A percentile compares a stretch with the other conserved stretches of the same genome.
Conservation (phyloP, 1,140 invertebrate genomes). For the Drosophila ogumai region DNA sequence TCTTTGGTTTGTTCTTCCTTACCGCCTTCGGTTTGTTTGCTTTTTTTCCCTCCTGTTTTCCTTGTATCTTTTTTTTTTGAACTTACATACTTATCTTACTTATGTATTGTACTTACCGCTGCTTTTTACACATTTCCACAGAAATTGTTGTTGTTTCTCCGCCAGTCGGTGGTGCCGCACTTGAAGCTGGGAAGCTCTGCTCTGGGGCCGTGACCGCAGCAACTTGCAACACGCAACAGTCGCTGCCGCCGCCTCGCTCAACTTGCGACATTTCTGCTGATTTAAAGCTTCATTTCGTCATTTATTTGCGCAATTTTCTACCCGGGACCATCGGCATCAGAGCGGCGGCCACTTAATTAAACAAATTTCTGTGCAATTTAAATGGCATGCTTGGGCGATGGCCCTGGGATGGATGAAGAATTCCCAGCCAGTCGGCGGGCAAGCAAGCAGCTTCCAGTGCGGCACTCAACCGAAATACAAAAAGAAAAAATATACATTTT, state of each 20-base stretch:
- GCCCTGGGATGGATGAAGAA: slow-evolving; percentile 26
- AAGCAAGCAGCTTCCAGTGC: slow-evolving; percentile 57
- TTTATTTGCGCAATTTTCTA: slow-evolving; percentile 69
- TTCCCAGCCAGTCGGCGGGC: slow-evolving; percentile 16
- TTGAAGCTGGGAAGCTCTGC: slow-evolving; percentile 49
- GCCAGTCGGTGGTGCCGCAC: slow-evolving; percentile 57
- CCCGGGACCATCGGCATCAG: slow-evolving; percentile 46
- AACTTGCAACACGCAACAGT: slow-evolving; percentile 26
- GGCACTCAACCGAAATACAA: slow-evolving; percentile 42
- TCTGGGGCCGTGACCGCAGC: slow-evolving; percentile 34
- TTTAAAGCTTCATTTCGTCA: slow-evolving; percentile 66
- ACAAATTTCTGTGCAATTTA: slow-evolving; percentile 77
- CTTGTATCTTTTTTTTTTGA: slow-evolving; percentile 15
- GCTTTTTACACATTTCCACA: slow-evolving; percentile 76
- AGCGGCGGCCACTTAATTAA: slow-evolving; percentile 76
- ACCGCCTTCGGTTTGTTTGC: slow-evolving; percentile 48
- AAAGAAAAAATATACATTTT: slow-evolving; percentile 26
- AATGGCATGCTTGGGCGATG: slow-evolving; percentile 61
- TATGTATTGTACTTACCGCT: slow-evolving; percentile 66
- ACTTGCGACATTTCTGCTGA: slow-evolving; percentile 57
- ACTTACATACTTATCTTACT: slow-evolving; percentile 65
- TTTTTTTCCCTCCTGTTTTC: slow-evolving; percentile 37
- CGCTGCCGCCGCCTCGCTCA: slow-evolving; percentile 17
- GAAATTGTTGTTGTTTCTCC: slow-evolving; percentile 82
- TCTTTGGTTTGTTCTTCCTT: slow-evolving; percentile 55